Evolutionary conservation across 1,140 invertebrate genomes (phyloP).

Genomic region (Drosophila lacertosa): DNA sequence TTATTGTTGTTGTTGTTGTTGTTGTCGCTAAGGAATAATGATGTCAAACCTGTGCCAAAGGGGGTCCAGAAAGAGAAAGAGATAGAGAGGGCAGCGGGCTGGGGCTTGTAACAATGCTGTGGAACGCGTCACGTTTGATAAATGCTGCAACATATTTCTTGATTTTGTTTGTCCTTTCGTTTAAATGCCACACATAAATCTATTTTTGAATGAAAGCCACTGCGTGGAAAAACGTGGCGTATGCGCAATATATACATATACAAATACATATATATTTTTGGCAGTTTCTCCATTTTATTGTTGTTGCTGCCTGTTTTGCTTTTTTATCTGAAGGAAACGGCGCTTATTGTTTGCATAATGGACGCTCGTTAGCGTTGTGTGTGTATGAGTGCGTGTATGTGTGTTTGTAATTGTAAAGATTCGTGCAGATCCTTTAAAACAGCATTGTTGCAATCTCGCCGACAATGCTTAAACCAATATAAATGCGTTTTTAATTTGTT

Average conservation of each 20-base stretch:
- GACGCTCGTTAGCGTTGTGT: slow-evolving; percentile 75
- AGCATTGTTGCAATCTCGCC: slow-evolving; percentile 10
- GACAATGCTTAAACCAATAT: slow-evolving; percentile 63
- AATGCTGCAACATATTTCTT: slow-evolving; percentile 77
- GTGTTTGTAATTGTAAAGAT: slow-evolving; percentile 8
- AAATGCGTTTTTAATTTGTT: slow-evolving; percentile 82
- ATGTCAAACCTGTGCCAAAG: slow-evolving; percentile 51
- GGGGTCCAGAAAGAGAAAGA: not conserved
- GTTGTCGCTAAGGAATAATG: slow-evolving; percentile 56
- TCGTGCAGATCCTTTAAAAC: slow-evolving; percentile 14
- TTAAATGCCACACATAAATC: slow-evolving; percentile 82
- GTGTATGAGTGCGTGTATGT: slow-evolving; percentile 12
- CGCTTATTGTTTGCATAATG: slow-evolving; percentile 82
- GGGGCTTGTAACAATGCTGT: slow-evolving; percentile 25
- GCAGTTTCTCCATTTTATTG: slow-evolving; percentile 30
- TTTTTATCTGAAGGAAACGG: slow-evolving; percentile 74
- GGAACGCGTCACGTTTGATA: slow-evolving; percentile 76
- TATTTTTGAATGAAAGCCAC: slow-evolving; percentile 80
- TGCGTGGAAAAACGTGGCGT: slow-evolving; percentile 50
- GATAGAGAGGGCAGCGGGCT: too few species aligned
- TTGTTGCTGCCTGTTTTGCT: slow-evolving; percentile 43
- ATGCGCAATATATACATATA: slow-evolving; percentile 55
- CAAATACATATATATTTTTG: slow-evolving; percentile 39
- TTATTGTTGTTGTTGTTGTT: slow-evolving; percentile 14
- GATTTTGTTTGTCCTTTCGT: slow-evolving; percentile 65